Base-by-base conservation (phyloP, 1,140 invertebrate genomes). In the Glossosoma conforme region DNA sequence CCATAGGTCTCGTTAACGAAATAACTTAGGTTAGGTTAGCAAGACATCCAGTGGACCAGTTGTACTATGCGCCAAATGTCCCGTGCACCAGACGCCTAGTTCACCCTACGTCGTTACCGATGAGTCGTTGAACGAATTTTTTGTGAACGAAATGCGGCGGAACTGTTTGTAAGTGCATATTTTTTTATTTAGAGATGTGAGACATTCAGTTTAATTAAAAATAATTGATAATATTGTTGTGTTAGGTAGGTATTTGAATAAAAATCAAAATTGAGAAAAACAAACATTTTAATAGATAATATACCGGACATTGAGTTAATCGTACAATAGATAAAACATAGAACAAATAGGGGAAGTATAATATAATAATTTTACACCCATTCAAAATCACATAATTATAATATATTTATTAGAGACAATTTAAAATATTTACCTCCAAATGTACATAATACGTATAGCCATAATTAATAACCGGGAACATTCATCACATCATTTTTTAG, bases 231-330 rank as follows among this genome's bases (percentile, higher is more conserved):
- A n/a, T n/a, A n/a, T n/a, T n/a, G n/a, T n/a, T n/a, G n/a, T n/a
- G n/a, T n/a, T n/a, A n/a, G n/a, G n/a, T n/a, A n/a, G n/a, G n/a
- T n/a, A n/a, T n/a, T n/a, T n/a, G n/a, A n/a, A n/a, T n/a, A n/a
- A n/a, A n/a, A n/a, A n/a, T n/a, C n/a, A n/a, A n/a, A n/a, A n/a
- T 56, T 48, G 42, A 56, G 49, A 48, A 56, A 56, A 56, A 56
- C 54, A 52, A 56, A 56, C 54, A 56, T 52, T 56, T 56, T 52
- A 56, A 56, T 56, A 52, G 42, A 56, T 54, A 43, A 49, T 56
- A 56, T 56, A 56, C 44, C 48, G 48, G 54, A 56, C 54, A 56
- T 51, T 46, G 19, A 45, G 46, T 50, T 44, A 51, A 56, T 56
- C 36, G 36, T 56, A 46, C 47, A 56, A 55, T 55, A 49, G 43